Percentiles rank a stretch among this genome's conserved stretches.
Evolutionary conservation across 2,888 invertebrate genomes (phyloP).

Genomic region (Cephus runcator): DNA sequence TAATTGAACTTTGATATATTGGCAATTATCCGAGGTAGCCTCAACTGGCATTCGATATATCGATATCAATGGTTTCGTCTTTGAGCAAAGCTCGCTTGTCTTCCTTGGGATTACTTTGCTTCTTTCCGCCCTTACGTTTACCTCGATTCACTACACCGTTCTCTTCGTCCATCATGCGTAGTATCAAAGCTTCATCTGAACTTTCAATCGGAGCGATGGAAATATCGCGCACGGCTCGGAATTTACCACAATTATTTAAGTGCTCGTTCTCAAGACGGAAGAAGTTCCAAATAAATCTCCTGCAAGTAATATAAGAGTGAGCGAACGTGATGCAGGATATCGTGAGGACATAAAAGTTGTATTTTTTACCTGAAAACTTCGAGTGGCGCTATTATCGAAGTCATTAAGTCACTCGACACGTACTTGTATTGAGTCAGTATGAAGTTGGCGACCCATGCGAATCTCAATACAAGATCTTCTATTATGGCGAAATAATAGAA

Average conservation of each 20-base stretch:
- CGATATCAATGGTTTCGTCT: conserved; percentile 61
- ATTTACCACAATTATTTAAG: conserved; percentile 98
- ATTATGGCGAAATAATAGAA: conserved; percentile 97
- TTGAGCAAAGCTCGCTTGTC: conserved; percentile 66
- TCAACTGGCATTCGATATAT: conserved; percentile 61
- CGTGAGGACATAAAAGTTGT: conserved; percentile 7
- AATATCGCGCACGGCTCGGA: conserved; percentile 97
- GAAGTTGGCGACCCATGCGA: conserved; percentile 92
- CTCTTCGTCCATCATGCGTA: conserved; percentile 95
- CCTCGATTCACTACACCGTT: conserved; percentile 85
- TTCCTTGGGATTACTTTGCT: conserved; percentile 59
- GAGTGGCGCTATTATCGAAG: conserved; percentile 83
- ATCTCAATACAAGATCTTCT: conserved; percentile 92
- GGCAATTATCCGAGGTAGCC: conserved; percentile 9
- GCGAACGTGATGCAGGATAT: neutral
- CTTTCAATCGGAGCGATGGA: conserved; percentile 94
- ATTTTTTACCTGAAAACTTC: conserved; percentile 84
- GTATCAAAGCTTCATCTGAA: conserved; percentile 88
- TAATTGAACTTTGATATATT: neutral
- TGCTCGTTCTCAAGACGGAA: conserved; percentile 99
- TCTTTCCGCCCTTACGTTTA: conserved; percentile 66
- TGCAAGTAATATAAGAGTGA: conserved; percentile 53
- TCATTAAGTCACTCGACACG: conserved; percentile 83
- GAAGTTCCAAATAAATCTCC: conserved; percentile 98
- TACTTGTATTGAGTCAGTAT: conserved; percentile 83